Percentiles rank a stretch among this genome's conserved stretches.
phyloP scores from a whole-genome alignment of 2,113 vertebrate genomes.

The Tor tambroides region DNA sequence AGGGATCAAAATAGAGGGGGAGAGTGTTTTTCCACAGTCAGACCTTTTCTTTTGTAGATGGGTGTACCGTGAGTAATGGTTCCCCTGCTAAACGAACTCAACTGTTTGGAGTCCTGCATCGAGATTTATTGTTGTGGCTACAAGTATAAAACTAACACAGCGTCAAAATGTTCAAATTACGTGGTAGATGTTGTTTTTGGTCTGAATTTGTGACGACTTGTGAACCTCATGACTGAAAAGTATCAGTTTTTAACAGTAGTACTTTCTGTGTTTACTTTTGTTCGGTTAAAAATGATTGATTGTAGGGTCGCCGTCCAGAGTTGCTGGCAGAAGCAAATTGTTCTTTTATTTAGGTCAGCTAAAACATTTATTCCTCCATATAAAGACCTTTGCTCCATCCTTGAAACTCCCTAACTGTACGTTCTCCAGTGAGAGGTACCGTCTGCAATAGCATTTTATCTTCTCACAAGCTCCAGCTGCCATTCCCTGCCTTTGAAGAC shows the following conservation, averaged over 20 bases:
- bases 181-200: not conserved
- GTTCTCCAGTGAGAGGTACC: constrained; percentile 30
- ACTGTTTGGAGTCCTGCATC: constrained; percentile 23
- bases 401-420: constrained; percentile 41
- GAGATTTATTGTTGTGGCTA: constrained; percentile 11
- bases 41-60: constrained; percentile 31
- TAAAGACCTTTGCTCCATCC: constrained; percentile 1
- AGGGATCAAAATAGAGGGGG: constrained; percentile 64
- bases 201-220: not conserved
- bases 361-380: constrained; percentile 35
- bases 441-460: constrained; percentile 44
- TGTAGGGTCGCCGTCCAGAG: constrained; percentile 3
- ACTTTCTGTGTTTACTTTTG: not conserved
- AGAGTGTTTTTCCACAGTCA: constrained; percentile 39
- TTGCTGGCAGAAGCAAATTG: not conserved
- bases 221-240: not conserved
- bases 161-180: not conserved
- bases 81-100: constrained; percentile 24
- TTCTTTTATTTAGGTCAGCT: constrained; percentile 30
- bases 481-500: constrained; percentile 39
- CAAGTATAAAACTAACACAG: constrained; percentile 4
- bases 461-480: constrained; percentile 43
- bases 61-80: constrained; percentile 33
- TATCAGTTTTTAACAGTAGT: not conserved
- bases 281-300: not conserved